phyloP scores from a whole-genome alignment of 2,888 invertebrate species.

The Neuroscelio doddi region DNA sequence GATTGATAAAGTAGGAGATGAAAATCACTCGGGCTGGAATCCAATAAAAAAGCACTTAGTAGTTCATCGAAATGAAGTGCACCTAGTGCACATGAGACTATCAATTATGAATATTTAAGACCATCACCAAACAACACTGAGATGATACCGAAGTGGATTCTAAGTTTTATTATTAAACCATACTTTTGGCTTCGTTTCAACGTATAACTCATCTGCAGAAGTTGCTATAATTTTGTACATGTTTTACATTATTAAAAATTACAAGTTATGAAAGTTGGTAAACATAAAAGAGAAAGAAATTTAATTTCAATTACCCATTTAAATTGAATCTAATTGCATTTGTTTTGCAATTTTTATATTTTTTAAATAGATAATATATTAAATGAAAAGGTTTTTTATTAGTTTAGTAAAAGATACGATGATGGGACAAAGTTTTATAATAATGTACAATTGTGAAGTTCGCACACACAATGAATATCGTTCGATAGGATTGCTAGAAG shows the following conservation, averaged over 20 bases:
- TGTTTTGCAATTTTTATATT: no score
- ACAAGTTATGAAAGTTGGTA: no score
- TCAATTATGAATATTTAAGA: constrained; percentile 1
- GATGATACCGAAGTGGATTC: constrained; percentile 22
- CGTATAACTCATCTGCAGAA: constrained; percentile 25
- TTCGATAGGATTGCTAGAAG: constrained; percentile 31
- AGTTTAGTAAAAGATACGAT: no score
- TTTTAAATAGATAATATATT: no score
- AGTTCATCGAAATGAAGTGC: no score
- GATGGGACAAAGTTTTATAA: no score
- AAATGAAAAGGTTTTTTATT: no score
- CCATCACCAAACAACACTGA: neutral
- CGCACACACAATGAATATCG: constrained; percentile 16
- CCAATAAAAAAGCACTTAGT: neutral
- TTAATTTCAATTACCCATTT: no score
- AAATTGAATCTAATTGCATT: no score
- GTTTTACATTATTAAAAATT: neutral
- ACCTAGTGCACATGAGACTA: neutral
- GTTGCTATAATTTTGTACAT: constrained; percentile 1
- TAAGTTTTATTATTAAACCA: constrained; percentile 39
- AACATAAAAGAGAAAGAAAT: no score
- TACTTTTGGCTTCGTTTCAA: constrained; percentile 36
- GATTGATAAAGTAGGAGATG: constrained; percentile 7
- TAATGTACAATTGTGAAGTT: no score
- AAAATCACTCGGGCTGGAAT: neutral